Evolutionary conservation across 64 coral and sea anemone species (phyloP), one percentile per base, ranked within the genome.

Genomic region (Astreopora myriophthalma): DNA sequence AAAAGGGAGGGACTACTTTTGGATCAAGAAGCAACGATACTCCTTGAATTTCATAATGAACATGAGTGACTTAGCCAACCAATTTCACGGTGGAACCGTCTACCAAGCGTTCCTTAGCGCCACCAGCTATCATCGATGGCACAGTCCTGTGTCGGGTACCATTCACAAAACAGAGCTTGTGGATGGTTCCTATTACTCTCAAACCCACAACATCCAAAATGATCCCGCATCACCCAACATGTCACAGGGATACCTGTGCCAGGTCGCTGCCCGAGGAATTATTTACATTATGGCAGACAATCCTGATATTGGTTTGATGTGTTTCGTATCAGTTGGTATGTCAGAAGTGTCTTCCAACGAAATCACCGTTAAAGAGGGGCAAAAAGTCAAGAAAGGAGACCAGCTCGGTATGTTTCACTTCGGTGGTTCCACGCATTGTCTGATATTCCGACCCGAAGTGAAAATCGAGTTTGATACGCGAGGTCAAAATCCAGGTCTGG

Each of bases 101-200:
- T 96, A 96, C 85, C 94, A 96, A 92, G 94, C 85, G 19, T 96
- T 78, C 16, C 70, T 96, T 3, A 96, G 94, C 69, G 89, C 89
- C 73, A 75, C 76, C 48, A 96, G 89, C 34, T 96, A 96, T 84
- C 94, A 96, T 64, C 89, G 94, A 79, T 95, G 94, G 94, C 94
- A 95, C 89, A 95, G 94, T 57, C 94, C 94, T 26, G 94, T 95
- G 29, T 77, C 89, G 0, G 94, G 94, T 22, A 75, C 9, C 27
- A 89, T 96, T 46, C n/a, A 73, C 89, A 76, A 92, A 37, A 92
- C 89, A 76, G 76, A 92, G 8, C 67, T 89, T 5, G 89, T 92
- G 26, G 89, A 96, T 88, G 94, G 94, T 76, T 92, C 94, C 26
- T 96, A 96, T 39, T 96, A 92, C 70, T 88, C 74, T 0, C 55